Base-by-base conservation (phyloP, 2,797 vertebrate species). In the Urocyon cinereoargenteus region DNA sequence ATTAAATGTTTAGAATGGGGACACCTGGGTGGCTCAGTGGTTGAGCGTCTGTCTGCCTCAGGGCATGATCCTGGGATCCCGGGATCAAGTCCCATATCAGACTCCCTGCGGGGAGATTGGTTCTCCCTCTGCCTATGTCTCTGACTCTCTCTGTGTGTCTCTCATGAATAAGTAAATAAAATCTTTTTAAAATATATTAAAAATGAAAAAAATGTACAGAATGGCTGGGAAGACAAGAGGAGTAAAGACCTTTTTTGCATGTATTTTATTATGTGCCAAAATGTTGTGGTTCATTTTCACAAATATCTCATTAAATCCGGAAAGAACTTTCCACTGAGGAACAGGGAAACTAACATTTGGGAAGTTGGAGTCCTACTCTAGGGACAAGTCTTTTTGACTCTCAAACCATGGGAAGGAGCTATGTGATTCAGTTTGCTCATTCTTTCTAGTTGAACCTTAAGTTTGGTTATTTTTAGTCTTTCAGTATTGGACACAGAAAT, bases 381-480 rank as follows among this genome's bases (percentile, higher is more conserved):
- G 22, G 31, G 45, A 90, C 28, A 75, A 61, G 10, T 57, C 26
- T 90, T 66, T 90, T 89, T 85, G 10, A 83, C 34, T 94, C 31
- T 91, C 61, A 93, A 57, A 82, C 84, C 61, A 36, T 66, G 16
- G 49, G 18, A 91, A 82, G 49, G 22, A 91, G 82, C 57, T 81
- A 61, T n/a, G 22, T 64, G 51, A 86, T 61, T 68, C 8, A 91
- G 34, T 90, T 86, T 91, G 49, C 94, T 94, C n/a, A 55, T 97
- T 92, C n/a, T 91, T 95, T 93, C 15, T 91, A 77, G 28, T 51
- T 97, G 51, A 89, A 86, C 4, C 53, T 79, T 75, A 84, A 66
- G 62, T 96, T 97, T 96, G 45, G 59, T 96, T 53, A 85, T 94
- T 86, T 78, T 94, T 94, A 88, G 26, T 92, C 57, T 62, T 62